Base-by-base conservation (phyloP, 2,888 invertebrate species). In the Plagiodera versicolora region DNA sequence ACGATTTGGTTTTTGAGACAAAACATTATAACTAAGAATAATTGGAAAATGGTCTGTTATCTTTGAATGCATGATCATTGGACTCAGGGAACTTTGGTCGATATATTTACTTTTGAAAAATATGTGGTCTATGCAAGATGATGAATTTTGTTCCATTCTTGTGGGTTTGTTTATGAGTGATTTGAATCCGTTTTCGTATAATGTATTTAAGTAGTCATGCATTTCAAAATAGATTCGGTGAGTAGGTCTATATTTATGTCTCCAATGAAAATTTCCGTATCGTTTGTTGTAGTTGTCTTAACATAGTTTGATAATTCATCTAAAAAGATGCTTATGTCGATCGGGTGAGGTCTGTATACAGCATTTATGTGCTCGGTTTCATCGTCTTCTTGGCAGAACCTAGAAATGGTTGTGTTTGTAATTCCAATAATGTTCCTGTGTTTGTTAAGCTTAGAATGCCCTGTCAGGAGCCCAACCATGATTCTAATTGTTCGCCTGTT, bases 161-260 rank as follows among this genome's bases (percentile, higher is more conserved):
- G 5, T 49, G n/a, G 49, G 49, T 28, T 49, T 49, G 17, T 50
- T 50, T 17, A 50, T 50, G 1, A 32, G 3, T 16, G 32, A 50
- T 50, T 32, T 50, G 14, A 32, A 50, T 50, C 50, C 50, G 18
- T 49, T 49, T 49, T 49, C 49, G 28, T 49, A 49, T 24, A 49
- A 32, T 2, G 1, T 30, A 16, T 32, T 50, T 4, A 18, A 32
- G 30, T 32, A 50, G 1, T 16, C 50, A 32, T 50, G 49, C n/a
- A n/a, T n/a, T n/a, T 50, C 32, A 16, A 30, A 32, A 32, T 50
- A 1, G 50, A 50, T 1, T 50, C 50, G 14, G 6, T 50, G 11
- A 49, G 28, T n/a, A n/a, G n/a, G n/a, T n/a, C n/a, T n/a, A n/a
- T n/a, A n/a, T n/a, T n/a, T n/a, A n/a, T n/a, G n/a, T 50, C 50